Evolutionary conservation across 53 echinoderm and acorn worm genomes (phyloP), one percentile per base, ranked within the genome.

Genomic region (Apostichopus leukothele): DNA sequence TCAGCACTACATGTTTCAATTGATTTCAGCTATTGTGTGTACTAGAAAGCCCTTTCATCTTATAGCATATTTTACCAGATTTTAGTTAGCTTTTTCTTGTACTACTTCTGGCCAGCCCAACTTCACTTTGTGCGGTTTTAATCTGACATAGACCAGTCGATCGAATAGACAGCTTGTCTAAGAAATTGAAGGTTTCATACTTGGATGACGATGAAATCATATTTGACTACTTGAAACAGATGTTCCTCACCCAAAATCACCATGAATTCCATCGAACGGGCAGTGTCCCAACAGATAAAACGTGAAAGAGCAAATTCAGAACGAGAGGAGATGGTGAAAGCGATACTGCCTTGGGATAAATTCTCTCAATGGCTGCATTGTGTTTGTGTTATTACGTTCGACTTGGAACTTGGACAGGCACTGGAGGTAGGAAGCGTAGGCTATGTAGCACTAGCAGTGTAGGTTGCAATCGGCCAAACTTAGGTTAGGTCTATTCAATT

Each of bases 331-430:
- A 89, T 91, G 60, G 87, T 88, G 25, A 91, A 91, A 13, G 88
- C 93, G 9, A 89, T 96, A 75, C 90, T 96, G 52, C 96, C 96
- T 12, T 96, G 96, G 96, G 96, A 96, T 73, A 93, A 90, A 83
- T 93, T 93, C 89, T 96, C 96, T 52, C 92, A 96, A 61, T 96
- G 96, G 96, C 88, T 96, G 11, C 93, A 95, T 54, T 95, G 95
- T 88, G 89, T 96, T 27, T 96, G 96, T 91, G 96, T 96, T 18
- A 95, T 96, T 9, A 96, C 96, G n/a, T 96, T 96, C 67, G 96
- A 96, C 91, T 88, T 96, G 71, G 96, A 96, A 87, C 91, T 96
- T 5, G 96, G 96, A 80, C 96, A 96, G 86, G 96, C 95, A 50
- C 88, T 96, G 67, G 96, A 96, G 93, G 96, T 93, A 91, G 60